Conservation (phyloP, 2,888 invertebrate species). For the Acrocera orbiculus region DNA sequence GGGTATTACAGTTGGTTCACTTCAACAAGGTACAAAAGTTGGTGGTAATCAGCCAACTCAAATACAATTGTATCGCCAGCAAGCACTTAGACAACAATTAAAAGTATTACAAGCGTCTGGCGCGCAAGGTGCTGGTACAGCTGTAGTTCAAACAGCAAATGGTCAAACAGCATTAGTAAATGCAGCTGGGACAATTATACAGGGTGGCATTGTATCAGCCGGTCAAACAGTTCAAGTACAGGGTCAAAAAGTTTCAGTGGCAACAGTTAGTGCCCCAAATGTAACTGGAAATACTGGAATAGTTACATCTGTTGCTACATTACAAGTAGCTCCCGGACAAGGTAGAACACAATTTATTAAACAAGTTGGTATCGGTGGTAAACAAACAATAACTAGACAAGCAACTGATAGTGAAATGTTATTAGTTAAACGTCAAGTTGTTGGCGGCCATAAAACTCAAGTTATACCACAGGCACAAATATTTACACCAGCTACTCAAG, state of each 20-base stretch:
- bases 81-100: slow-evolving; percentile 21
- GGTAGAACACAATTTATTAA: slow-evolving; percentile 28
- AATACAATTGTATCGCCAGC: slow-evolving; percentile 29
- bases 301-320: slow-evolving; percentile 30
- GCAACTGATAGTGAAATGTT: slow-evolving; percentile 42
- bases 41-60: slow-evolving; percentile 23
- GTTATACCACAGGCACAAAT: slow-evolving; percentile 36
- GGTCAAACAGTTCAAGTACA: slow-evolving; percentile 25
- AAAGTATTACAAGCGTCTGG: slow-evolving; percentile 18
- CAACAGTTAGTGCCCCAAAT: slow-evolving; percentile 21
- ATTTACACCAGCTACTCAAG: slow-evolving; percentile 37
- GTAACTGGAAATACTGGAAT: slow-evolving; percentile 19
- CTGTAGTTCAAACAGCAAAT: slow-evolving; percentile 24
- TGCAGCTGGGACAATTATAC: slow-evolving; percentile 28
- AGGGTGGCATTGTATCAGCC: slow-evolving; percentile 25
- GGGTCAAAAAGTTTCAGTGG: slow-evolving; percentile 29
- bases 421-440: slow-evolving; percentile 37
- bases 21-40: slow-evolving; percentile 24
- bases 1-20: slow-evolving; percentile 25
- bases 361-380: slow-evolving; percentile 24
- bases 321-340: slow-evolving; percentile 34
- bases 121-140: slow-evolving; percentile 16
- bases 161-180: slow-evolving; percentile 23
- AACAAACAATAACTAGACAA: slow-evolving; percentile 33
- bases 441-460: slow-evolving; percentile 28